phyloP scores from a whole-genome alignment of 2,888 invertebrate species.

The Drosophila mayaguana region DNA sequence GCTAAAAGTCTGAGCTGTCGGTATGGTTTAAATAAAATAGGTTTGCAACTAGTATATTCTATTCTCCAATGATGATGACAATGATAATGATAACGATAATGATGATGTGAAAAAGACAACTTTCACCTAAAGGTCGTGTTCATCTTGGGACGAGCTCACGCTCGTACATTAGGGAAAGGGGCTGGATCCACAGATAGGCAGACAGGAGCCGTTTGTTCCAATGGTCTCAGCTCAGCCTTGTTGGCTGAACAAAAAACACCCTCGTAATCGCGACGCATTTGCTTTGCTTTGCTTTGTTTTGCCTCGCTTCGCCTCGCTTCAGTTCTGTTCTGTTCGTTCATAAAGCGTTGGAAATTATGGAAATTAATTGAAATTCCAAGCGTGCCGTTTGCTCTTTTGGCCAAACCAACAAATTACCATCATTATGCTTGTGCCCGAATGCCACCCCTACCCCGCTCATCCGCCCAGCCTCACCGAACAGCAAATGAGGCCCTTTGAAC shows the following conservation, averaged over 20 bases:
- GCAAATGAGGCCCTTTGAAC: constrained; percentile 58
- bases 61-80: background rate
- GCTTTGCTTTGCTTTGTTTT: constrained; percentile 58
- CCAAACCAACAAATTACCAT: constrained; percentile 84
- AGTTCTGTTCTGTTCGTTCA: constrained; percentile 63
- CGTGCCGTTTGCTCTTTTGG: constrained; percentile 84
- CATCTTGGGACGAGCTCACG: background rate
- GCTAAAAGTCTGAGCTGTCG: background rate
- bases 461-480: constrained; percentile 5
- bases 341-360: constrained; percentile 83
- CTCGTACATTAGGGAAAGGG: background rate
- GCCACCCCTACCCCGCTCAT: background rate
- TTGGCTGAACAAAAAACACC: constrained; percentile 47
- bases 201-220: constrained; percentile 7
- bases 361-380: constrained; percentile 85
- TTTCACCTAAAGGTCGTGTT: background rate
- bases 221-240: constrained; percentile 22
- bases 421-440: constrained; percentile 68
- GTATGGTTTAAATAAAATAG: background rate
- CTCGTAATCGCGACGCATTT: constrained; percentile 50
- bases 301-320: constrained; percentile 43
- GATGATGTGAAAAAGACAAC: background rate
- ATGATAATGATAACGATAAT: background rate
- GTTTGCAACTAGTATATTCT: too few relatives aligned
- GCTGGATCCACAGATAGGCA: background rate